These are phyloP conservation scores for Nasua narica DNA, from an alignment of 2,797 vertebrate genomes.

Conservation along the genomic window DNA sequence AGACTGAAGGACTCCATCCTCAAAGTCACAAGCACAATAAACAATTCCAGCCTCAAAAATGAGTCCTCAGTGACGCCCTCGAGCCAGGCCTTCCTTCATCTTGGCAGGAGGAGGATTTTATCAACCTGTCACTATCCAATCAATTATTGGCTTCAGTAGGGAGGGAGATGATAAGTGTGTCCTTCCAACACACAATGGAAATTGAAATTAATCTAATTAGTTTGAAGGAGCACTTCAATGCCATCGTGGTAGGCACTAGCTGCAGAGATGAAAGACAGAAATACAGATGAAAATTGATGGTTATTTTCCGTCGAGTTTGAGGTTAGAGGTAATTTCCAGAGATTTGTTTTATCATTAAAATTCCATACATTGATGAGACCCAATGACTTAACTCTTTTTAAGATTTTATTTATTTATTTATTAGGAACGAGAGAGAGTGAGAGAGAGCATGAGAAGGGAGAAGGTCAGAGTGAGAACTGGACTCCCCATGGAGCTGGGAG, in stretches of 20 bases:
- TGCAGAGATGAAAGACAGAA: constrained; percentile 38
- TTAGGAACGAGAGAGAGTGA: too few species aligned
- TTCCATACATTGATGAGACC: neutral
- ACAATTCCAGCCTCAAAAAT: neutral
- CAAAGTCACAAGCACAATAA: neutral
- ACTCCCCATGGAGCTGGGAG: too few species aligned
- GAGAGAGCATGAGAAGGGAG: too few species aligned
- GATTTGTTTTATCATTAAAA: constrained; percentile 40
- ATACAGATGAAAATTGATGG: constrained; percentile 54
- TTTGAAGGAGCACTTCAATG: constrained; percentile 21
- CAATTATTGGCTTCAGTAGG: neutral
- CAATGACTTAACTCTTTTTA: neutral
- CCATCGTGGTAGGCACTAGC: neutral
- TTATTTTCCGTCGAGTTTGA: constrained; percentile 55
- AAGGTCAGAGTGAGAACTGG: too few species aligned
- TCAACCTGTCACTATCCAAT: neutral
- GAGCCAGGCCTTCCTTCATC: neutral
- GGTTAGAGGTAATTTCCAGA: neutral
- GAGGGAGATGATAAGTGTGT: neutral
- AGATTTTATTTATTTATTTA: too few species aligned
- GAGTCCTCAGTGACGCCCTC: neutral
- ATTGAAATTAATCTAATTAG: constrained; percentile 61
- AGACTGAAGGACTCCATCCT: neutral
- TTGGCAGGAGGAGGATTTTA: neutral
- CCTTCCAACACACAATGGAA: constrained; percentile 36